Evolutionary conservation across 2,113 vertebrate genomes (phyloP).

Genomic region (Nibea coibor): DNA sequence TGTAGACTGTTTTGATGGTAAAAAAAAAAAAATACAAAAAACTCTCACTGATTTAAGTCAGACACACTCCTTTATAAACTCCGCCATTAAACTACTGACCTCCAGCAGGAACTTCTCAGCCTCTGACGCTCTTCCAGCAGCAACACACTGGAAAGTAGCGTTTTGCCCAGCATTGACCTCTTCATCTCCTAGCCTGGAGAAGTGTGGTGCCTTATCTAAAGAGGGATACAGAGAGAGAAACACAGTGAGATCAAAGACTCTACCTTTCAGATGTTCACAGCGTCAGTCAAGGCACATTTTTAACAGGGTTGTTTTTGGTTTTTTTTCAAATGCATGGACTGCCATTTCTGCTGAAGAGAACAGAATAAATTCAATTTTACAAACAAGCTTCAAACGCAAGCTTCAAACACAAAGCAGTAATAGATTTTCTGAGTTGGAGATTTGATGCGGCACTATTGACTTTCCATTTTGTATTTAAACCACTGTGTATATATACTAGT

Average conservation of each 20-base stretch:
- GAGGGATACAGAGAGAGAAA: conserved; percentile 41
- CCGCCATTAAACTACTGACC: conserved; percentile 82
- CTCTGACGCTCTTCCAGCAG: conserved; percentile 89
- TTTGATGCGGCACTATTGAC: not conserved
- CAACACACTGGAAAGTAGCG: conserved; percentile 96
- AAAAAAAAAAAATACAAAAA: conserved; percentile 34
- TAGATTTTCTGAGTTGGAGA: not conserved
- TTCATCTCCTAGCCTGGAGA: conserved; percentile 95
- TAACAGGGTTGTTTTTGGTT: conserved; percentile 5
- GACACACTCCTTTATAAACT: conserved; percentile 7
- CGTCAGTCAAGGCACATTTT: conserved; percentile 18
- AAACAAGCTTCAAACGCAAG: not conserved
- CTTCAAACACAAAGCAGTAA: not conserved
- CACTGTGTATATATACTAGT: not conserved
- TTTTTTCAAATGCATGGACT: conserved; percentile 28
- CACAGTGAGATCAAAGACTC: conserved; percentile 27
- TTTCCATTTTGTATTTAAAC: not conserved
- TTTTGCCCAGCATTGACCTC: conserved; percentile 98
- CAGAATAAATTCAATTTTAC: conserved; percentile 5
- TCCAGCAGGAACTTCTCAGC: conserved; percentile 93
- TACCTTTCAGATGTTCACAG: conserved; percentile 49
- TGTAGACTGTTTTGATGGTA: conserved; percentile 1
- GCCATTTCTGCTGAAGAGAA: conserved; percentile 9
- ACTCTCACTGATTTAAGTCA: not conserved
- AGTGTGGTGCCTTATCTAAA: conserved; percentile 95